These are phyloP conservation scores for Siniperca chuatsi DNA, from an alignment of 2,113 vertebrate species.

Conservation along the genomic window DNA sequence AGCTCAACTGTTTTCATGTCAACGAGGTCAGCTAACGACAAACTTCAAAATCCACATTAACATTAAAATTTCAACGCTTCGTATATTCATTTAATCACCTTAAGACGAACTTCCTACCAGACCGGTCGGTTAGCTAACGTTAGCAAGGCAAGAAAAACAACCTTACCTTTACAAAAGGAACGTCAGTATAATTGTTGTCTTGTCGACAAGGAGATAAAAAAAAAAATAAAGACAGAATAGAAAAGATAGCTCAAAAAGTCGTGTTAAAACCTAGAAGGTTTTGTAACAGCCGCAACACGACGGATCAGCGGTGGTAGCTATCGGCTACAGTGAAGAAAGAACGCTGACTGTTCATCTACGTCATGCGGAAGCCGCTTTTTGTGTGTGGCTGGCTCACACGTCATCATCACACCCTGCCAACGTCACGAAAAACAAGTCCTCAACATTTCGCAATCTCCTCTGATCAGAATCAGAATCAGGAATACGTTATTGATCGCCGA, in stretches of 20 bases:
- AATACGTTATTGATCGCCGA: too few species aligned
- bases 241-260: neutral
- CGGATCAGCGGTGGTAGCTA: neutral
- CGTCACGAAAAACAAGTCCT: conserved; percentile 32
- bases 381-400: conserved; percentile 30
- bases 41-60: rapidly evolving
- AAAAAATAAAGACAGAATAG: conserved; percentile 15
- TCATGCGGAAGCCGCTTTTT: conserved; percentile 63
- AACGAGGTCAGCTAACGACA: rapidly evolving
- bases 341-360: conserved; percentile 69
- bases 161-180: conserved; percentile 81
- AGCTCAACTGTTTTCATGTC: rapidly evolving
- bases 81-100: neutral
- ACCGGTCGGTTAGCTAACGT: conserved; percentile 20
- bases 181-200: conserved; percentile 74
- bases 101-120: neutral
- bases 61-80: neutral
- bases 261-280: conserved; percentile 10
- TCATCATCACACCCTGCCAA: conserved; percentile 49
- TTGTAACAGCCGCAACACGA: conserved; percentile 5
- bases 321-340: conserved; percentile 53
- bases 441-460: conserved; percentile 50
- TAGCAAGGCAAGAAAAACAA: conserved; percentile 13
- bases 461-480: neutral
- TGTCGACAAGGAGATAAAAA: conserved; percentile 34